A percentile compares a stretch with the other conserved stretches of the same genome.
Evolutionary conservation across 2,888 invertebrate species (phyloP).

Genomic region (Callyntrura sp.): DNA sequence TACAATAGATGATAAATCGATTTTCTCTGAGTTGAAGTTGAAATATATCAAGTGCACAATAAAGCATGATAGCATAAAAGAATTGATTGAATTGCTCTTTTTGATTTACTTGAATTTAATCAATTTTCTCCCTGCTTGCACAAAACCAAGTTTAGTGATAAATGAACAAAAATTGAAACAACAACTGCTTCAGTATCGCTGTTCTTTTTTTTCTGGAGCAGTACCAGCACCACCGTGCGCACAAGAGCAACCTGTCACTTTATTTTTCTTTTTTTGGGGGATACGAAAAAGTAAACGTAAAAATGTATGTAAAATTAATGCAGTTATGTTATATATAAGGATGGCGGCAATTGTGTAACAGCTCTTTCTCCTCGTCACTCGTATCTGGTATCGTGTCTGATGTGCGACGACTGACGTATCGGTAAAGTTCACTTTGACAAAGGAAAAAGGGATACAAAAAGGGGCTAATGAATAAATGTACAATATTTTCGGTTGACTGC

Average conservation of each 20-base stretch:
- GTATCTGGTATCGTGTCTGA: too few species aligned
- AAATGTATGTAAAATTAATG: constrained; percentile 9
- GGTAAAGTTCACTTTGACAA: constrained; percentile 51
- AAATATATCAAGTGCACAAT: too few species aligned
- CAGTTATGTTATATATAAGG: too few species aligned
- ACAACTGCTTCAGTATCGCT: constrained; percentile 31
- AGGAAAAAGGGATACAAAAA: constrained; percentile 50
- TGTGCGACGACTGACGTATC: not conserved
- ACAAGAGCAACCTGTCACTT: constrained; percentile 64
- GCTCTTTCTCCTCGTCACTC: not conserved
- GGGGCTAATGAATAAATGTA: constrained; percentile 71
- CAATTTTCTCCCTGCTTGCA: constrained; percentile 54
- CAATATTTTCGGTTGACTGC: constrained; percentile 70
- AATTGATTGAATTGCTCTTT: constrained; percentile 60
- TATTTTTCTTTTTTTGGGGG: constrained; percentile 36
- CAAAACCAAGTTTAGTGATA: constrained; percentile 54
- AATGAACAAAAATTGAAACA: constrained; percentile 65
- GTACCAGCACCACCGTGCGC: too few species aligned
- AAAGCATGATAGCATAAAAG: constrained; percentile 9
- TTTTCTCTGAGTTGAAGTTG: too few species aligned
- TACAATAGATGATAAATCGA: too few species aligned
- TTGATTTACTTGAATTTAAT: constrained; percentile 53
- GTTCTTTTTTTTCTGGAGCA: constrained; percentile 20
- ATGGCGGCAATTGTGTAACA: constrained; percentile 15
- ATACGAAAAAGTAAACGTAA: not conserved